Base-by-base conservation (phyloP, 1,140 invertebrate genomes). In the Philaenus spumarius region DNA sequence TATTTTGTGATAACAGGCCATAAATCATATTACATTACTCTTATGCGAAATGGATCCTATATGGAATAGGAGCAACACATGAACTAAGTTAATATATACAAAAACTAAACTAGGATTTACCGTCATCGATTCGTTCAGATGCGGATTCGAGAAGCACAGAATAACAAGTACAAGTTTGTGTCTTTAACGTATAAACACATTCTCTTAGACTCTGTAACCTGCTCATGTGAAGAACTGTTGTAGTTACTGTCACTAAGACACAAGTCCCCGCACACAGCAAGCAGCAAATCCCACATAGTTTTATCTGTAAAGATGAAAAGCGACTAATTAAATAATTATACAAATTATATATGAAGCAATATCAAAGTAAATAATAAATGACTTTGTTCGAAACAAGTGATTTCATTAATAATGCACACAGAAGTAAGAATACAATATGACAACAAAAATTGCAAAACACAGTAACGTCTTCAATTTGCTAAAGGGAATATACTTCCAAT, bases 211-310 rank as follows among this genome's bases (percentile, higher is more conserved):
- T 89, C 72, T 95, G 91, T 20, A 95, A 73, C 56, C 90, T 80
- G 66, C 90, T 92, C 90, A 95, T 93, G 71, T 95, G 91, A 55
- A 94, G 84, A n/a, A 93, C 89, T 0, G 90, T 93, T 0, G 91
- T 95, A 1, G 91, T 93, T 15, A 95, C 89, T 9, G 90, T 93
- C 39, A 94, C 89, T 43, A 92, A 76, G 12, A 92, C 87, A 70
- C 90, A 93, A 1, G 90, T 86, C 30, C 91, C 73, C 1, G 89
- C 89, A 64, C 87, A 91, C 2, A 90, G 83, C 19, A 93, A 75
- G 60, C 88, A 90, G 69, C 87, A 90, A 1, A 86, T 84, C 4
- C 89, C 89, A 39, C 87, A 89, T 30, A 92, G 78, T 76, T 93
- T 93, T 63, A 93, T 90, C 90, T 92, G 74, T 23, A 76, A 78